These are phyloP conservation scores for Silurus aristotelis DNA, from an alignment of 2,797 vertebrate genomes.

Conservation along the genomic window DNA sequence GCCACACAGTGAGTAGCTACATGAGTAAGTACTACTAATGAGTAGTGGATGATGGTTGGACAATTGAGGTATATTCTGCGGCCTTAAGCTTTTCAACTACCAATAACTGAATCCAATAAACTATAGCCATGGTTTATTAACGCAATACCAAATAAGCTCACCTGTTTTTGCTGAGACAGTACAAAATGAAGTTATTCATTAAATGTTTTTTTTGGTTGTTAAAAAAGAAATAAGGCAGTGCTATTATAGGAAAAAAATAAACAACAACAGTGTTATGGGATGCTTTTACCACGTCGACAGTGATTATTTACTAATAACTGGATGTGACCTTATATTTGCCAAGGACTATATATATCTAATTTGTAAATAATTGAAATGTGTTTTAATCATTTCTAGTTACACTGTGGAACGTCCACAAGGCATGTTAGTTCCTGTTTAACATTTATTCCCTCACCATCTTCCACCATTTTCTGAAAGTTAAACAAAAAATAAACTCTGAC, in stretches of 20 bases:
- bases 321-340: background rate
- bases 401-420: background rate
- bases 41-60: background rate
- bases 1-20: background rate
- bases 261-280: background rate
- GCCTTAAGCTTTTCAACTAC: background rate
- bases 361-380: background rate
- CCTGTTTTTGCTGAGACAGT: background rate
- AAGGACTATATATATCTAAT: background rate
- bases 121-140: background rate
- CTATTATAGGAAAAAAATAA: background rate
- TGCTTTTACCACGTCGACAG: background rate
- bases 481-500: background rate
- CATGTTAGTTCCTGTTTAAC: background rate
- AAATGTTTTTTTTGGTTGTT: background rate
- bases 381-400: background rate
- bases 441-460: background rate
- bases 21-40: background rate
- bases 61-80: background rate
- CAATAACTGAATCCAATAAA: background rate
- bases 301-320: background rate
- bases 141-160: background rate
- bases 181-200: background rate
- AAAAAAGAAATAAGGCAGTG: background rate
- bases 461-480: background rate